phyloP scores from a whole-genome alignment of 2,888 invertebrate species.

The Microctonus aethiopoides region DNA sequence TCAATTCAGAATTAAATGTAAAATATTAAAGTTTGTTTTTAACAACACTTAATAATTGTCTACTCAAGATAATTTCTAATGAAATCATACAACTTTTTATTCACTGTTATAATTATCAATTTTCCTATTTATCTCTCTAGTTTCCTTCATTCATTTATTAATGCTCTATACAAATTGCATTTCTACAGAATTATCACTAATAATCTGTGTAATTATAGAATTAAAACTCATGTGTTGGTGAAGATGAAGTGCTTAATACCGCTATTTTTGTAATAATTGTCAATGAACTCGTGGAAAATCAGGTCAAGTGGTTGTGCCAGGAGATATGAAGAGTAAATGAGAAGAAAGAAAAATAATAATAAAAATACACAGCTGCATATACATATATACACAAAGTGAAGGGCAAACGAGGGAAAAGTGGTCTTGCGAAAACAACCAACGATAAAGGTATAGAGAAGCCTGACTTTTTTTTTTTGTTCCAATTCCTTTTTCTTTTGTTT shows the following conservation, averaged over 20 bases:
- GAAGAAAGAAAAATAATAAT: too few species aligned
- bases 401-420: not conserved
- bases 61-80: too few species aligned
- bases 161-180: too few species aligned
- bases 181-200: too few species aligned
- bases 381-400: too few species aligned
- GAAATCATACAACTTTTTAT: too few species aligned
- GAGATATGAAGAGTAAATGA: not conserved
- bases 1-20: not conserved
- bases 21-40: not conserved
- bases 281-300: not conserved
- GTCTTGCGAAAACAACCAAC: not conserved
- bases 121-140: not conserved
- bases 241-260: not conserved
- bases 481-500: constrained; percentile 2
- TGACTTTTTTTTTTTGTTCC: not conserved
- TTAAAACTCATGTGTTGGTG: too few species aligned
- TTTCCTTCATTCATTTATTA: too few species aligned
- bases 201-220: too few species aligned
- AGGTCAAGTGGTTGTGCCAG: not conserved
- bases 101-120: constrained; percentile 8
- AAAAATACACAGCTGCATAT: not conserved
- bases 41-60: too few species aligned
- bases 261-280: not conserved
- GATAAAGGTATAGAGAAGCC: not conserved